These are phyloP conservation scores for Homarus americanus DNA, from an alignment of 1,140 invertebrate genomes.

Conservation along the genomic window DNA sequence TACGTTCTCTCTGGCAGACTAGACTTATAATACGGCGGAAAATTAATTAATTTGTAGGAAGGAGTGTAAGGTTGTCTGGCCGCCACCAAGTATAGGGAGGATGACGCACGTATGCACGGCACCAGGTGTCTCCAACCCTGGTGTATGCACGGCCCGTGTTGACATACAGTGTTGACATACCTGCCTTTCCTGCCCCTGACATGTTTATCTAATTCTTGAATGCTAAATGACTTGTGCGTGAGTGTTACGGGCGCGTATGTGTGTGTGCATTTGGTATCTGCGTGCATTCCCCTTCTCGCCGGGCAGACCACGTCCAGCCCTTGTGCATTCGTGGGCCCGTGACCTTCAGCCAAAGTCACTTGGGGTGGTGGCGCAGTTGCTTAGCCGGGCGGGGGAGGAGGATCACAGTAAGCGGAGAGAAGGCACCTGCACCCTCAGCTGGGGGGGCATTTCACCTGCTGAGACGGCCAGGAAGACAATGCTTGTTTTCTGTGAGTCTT, in stretches of 20 bases:
- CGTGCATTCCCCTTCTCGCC: conserved; percentile 4
- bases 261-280: conserved; percentile 2
- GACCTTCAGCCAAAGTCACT: conserved; percentile 43
- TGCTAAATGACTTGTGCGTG: not conserved
- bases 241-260: not conserved
- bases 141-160: too few relatives aligned
- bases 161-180: too few relatives aligned
- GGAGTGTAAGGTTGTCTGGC: too few relatives aligned
- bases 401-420: not conserved
- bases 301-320: not conserved
- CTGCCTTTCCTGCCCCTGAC: not conserved
- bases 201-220: not conserved
- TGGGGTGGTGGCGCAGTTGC: conserved; percentile 41
- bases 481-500: too few relatives aligned
- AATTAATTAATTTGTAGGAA: too few relatives aligned
- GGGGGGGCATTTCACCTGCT: not conserved
- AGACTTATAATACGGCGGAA: too few relatives aligned
- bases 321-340: conserved; percentile 28
- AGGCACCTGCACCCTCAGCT: not conserved
- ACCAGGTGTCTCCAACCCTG: too few relatives aligned
- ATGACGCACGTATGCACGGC: too few relatives aligned
- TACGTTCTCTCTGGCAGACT: too few relatives aligned
- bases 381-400: not conserved
- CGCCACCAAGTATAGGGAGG: too few relatives aligned
- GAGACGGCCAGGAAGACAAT: too few relatives aligned